phyloP scores from a whole-genome alignment of 2,113 vertebrate species.

The Sterna hirundo region DNA sequence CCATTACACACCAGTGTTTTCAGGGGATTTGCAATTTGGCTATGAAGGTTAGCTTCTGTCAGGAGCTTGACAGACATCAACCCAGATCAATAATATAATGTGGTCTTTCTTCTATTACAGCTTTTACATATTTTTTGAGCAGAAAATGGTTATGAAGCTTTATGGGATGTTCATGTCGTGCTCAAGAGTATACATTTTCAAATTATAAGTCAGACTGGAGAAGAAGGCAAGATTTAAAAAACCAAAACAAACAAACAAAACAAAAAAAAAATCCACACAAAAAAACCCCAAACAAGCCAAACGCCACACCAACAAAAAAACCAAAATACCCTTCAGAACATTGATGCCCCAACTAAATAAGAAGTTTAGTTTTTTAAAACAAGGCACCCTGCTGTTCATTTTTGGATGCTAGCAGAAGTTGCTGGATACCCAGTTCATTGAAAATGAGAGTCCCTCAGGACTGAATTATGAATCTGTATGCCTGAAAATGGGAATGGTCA shows the following conservation, averaged over 20 bases:
- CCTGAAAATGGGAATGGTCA: neutral
- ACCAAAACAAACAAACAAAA: neutral
- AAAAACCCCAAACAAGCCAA: neutral
- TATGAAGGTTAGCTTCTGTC: neutral
- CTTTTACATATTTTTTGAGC: neutral
- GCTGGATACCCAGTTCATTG: neutral
- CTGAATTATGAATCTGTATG: neutral
- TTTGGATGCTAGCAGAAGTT: neutral
- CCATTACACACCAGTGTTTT: neutral
- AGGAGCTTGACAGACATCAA: neutral
- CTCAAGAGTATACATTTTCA: neutral
- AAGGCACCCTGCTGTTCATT: neutral
- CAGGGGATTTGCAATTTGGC: neutral
- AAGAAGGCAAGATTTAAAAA: neutral
- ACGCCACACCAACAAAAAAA: neutral
- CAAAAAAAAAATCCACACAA: no score
- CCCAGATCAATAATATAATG: neutral
- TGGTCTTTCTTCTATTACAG: neutral
- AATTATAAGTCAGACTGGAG: neutral
- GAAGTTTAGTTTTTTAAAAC: neutral
- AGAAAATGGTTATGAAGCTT: neutral
- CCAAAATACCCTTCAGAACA: neutral
- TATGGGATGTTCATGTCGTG: neutral
- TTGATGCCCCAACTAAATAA: neutral
- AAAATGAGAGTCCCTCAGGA: accelerated